Base-by-base conservation (phyloP, 2,113 vertebrate genomes). In the Anolis carolinensis region DNA sequence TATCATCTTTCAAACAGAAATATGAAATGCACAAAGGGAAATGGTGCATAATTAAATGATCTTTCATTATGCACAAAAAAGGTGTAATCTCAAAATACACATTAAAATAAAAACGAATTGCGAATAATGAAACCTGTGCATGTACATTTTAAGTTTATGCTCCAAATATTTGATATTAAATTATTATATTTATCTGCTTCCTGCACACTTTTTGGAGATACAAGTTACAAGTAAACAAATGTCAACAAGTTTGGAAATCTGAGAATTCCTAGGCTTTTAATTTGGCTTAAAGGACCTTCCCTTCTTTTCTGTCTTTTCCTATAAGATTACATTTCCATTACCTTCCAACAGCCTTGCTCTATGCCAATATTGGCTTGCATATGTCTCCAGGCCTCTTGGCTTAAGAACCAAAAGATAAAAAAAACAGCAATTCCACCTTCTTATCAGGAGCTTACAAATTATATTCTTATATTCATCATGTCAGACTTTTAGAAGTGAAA, bases 291-390 rank as follows among this genome's bases (percentile, higher is more conserved):
- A 80, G 0, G n/a, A 65, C 6, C 65, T 87, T 77, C 8, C 55
- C 13, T 18, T 18, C 11, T 39, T 8, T 68, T 25, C 6, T 0
- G 48, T 89, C 87, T 59, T 11, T 80, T 72, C 6, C 68, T 23
- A 39, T 82, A 34, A 75, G 32, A 20, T 1, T 90, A n/a, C 75
- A 16, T 71, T 92, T 90, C 87, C 73, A 14, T 55, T 89, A 63
- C 59, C 14, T 89, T 90, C 81, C 72, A 70, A 16, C 36, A 88
- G 1, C 36, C 11, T 90, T 2, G 32, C 81, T 87, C 79, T 44
- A 74, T 91, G 34, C n/a, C 3, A 84, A 75, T 87, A 84, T 68
- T 9, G 39, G 59, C 52, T 92, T 88, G n/a, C n/a, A 32, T 77
- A 88, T 85, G 7, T 32, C 11, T 16, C 74, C 87, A 50, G n/a